Evolutionary conservation across 2,888 invertebrate genomes (phyloP).

Genomic region (Lasius platythorax): DNA sequence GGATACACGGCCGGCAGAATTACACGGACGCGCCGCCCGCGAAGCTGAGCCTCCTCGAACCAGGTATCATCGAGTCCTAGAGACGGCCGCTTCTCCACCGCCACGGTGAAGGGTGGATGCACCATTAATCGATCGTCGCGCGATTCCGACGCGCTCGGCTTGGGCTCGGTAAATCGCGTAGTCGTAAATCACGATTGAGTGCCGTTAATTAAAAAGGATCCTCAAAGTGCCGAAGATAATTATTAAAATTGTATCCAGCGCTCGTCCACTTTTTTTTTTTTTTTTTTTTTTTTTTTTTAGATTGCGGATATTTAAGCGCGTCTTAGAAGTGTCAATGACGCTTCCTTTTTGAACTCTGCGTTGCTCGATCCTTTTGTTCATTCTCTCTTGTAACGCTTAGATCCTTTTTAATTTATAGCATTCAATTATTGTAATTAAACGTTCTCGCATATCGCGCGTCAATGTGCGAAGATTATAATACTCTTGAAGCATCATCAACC

Average conservation of each 20-base stretch:
- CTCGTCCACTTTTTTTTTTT: not conserved
- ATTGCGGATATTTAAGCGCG: too few relatives aligned
- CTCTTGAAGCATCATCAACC: not conserved
- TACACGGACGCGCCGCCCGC: conserved; percentile 84
- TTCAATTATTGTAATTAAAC: conserved; percentile 13
- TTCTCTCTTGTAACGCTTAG: not conserved
- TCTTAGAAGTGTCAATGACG: not conserved
- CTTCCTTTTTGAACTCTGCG: not conserved
- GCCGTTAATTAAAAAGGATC: conserved; percentile 7
- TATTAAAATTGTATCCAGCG: not conserved
- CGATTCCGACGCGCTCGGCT: conserved; percentile 46
- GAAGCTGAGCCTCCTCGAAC: conserved; percentile 83
- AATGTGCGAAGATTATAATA: not conserved
- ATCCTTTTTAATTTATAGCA: conserved; percentile 17
- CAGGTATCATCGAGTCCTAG: conserved; percentile 84
- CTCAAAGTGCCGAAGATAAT: not conserved
- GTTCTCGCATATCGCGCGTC: conserved; percentile 16
- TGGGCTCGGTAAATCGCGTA: conserved; percentile 9
- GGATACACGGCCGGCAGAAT: conserved; percentile 79
- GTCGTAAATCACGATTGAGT: not conserved
- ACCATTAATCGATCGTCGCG: conserved; percentile 55
- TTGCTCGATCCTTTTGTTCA: not conserved
- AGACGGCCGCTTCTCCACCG: conserved; percentile 65
- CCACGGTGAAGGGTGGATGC: conserved; percentile 64
- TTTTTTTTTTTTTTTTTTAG: not conserved